Conservation (phyloP, 2,797 vertebrate species). For the Galaxias olidus region DNA sequence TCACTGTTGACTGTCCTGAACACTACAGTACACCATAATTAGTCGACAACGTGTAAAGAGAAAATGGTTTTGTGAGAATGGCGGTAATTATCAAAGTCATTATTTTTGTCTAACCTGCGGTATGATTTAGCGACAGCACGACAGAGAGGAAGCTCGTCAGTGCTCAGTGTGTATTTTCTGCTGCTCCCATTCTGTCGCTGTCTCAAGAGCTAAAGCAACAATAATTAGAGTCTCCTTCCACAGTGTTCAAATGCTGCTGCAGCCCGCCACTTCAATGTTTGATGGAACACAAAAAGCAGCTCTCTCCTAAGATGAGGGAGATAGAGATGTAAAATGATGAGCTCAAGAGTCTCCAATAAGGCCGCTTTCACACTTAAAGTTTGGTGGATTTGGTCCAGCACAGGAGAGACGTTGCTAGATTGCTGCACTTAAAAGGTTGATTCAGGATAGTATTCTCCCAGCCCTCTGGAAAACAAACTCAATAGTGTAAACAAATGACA, state of each 20-base stretch:
- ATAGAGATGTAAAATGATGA: too few relatives aligned
- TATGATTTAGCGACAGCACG: constrained; percentile 5
- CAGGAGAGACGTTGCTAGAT: too few relatives aligned
- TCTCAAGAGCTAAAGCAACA: background rate
- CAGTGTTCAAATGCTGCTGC: background rate
- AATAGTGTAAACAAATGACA: too few relatives aligned
- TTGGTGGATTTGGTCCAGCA: too few relatives aligned
- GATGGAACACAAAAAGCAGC: background rate
- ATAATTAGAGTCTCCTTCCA: background rate
- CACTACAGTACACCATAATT: constrained; percentile 56
- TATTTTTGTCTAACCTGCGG: constrained; percentile 47
- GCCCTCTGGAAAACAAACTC: too few relatives aligned
- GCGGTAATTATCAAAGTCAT: constrained; percentile 65
- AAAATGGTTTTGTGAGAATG: constrained; percentile 50
- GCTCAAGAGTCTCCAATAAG: too few relatives aligned
- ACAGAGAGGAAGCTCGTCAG: background rate
- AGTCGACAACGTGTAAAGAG: constrained; percentile 47
- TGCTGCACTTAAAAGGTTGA: too few relatives aligned
- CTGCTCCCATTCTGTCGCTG: background rate
- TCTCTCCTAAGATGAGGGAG: background rate
- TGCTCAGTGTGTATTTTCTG: background rate
- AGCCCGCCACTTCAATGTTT: too few relatives aligned
- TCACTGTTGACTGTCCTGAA: constrained; percentile 61
- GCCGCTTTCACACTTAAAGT: too few relatives aligned
- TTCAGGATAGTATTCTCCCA: too few relatives aligned